Conservation (phyloP, 2,888 invertebrate genomes). For the Matsumyia berberina region DNA sequence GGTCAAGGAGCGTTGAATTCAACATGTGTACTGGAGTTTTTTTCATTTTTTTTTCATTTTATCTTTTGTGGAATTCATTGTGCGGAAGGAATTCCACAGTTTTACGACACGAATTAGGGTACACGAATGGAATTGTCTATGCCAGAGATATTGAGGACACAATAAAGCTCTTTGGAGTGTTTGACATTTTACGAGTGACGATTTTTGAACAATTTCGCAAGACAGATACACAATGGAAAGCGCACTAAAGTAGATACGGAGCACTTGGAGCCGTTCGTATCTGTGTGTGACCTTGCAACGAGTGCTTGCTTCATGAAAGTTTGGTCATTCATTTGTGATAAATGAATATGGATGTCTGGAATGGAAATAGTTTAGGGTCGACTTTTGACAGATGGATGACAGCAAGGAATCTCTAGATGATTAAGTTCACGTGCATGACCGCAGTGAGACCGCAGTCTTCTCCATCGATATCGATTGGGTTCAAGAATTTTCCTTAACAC, state of each 20-base stretch:
- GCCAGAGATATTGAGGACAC: constrained; percentile 13
- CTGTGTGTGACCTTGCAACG: neutral
- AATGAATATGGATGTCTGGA: constrained; percentile 12
- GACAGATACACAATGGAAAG: neutral
- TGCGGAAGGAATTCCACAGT: neutral
- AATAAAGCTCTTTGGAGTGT: constrained; percentile 9
- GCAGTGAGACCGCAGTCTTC: too few species aligned
- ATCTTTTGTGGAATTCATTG: neutral
- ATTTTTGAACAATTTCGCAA: neutral
- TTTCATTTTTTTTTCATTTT: neutral
- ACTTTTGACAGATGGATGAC: neutral
- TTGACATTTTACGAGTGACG: neutral
- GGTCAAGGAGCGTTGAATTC: constrained; percentile 18
- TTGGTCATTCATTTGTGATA: constrained; percentile 11
- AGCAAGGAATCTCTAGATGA: too few species aligned
- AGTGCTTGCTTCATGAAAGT: neutral
- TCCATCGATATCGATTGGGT: too few species aligned
- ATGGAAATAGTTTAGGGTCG: neutral
- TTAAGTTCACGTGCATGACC: too few species aligned
- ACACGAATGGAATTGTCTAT: constrained; percentile 12
- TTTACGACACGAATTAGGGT: neutral
- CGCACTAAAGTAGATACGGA: neutral
- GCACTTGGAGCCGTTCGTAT: neutral
- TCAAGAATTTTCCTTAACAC: too few species aligned
- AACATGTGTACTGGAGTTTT: constrained; percentile 32